Base-by-base conservation (phyloP, 2,888 invertebrate species). In the Lasioglossum vierecki region DNA sequence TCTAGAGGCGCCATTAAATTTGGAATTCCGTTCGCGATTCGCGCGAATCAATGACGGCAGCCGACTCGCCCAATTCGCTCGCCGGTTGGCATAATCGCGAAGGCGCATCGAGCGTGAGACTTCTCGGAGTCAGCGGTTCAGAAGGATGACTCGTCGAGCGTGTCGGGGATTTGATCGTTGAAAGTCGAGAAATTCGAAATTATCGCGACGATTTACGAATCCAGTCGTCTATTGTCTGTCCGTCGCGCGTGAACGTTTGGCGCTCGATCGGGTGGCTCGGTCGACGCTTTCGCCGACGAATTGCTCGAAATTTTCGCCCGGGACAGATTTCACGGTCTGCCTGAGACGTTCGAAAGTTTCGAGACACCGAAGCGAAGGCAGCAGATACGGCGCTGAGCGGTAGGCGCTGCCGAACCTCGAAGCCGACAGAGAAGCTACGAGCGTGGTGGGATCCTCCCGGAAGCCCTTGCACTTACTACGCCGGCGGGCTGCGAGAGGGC, bases 311-410 rank as follows among this genome's bases (percentile, higher is more conserved):
- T 92, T 93, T 92, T 89, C 91, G 88, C 79, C 57, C 88, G 88
- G 88, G 88, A 91, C 92, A 93, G 93, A 93, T 93, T 93, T 93
- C 92, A 93, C 93, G 93, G 93, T 93, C 93, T 93, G 91, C 91
- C 86, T 92, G 90, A 92, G 93, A 92, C 91, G 93, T 93, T 93
- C 90, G 92, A 93, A 93, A 93, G 93, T 93, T 93, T 85, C 92
- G 89, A 91, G 92, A 91, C 92, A 86, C 88, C 88, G 88, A 88
- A 88, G 85, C 88, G 81, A 35, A 18, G 18, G 66, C 26, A 18
- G 18, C 18, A 66, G 66, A 35, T 39, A 35, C 35, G 30, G 30
- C 63, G 26, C 63, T 0, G 30, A 4, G 57, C 22, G 46, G 1
- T 30, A 2, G 5, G 63, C 63, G 63, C 26, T 30, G 63, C 60